Base-by-base conservation (phyloP, 1,140 invertebrate species). In the Papilio glaucus region DNA sequence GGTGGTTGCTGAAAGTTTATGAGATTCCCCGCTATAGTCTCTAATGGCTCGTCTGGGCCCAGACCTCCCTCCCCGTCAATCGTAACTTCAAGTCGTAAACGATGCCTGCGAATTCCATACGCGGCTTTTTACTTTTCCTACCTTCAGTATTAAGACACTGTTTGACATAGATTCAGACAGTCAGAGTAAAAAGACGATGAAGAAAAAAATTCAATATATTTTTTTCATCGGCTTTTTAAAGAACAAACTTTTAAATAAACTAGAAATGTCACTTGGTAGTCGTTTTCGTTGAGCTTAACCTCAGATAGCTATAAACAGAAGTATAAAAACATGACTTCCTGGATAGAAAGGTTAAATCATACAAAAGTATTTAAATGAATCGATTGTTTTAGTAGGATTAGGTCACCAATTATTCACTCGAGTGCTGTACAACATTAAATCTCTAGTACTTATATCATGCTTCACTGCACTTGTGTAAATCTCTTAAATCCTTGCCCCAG, bases 1-100 rank as follows among this genome's bases (percentile, higher is more conserved):
- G 18, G 62, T 61, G 53, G 74, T 77, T 77, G 68, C 65, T 45
- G 70, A 71, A 81, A 83, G 73, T 81, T 81, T 81, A 83, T 74
- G 79, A 81, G 79, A 83, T 83, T 83, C 79, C 74, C 74, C 72
- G 77, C 76, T 79, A 82, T 78, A 81, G 81, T 77, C 79, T 81
- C 76, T 81, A 79, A 83, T 79, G 78, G 81, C 77, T 77, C 81
- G 79, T 81, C 79, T 81, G 81, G 79, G 79, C 72, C 77, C 74
- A 39, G 33, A 37, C 18, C 62, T 65, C 15, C 65, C 41, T 68
- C 39, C 39, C 65, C 65, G 65, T 68, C 65, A 45, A 68, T 77
- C 75, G 77, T 78, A 80, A 82, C 77, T 83, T 76, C 76, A 72
- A 76, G 78, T 80, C 79, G 71, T 83, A 79, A 83, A 79, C 73